These are phyloP conservation scores for Spatulosminthurus flaviceps DNA, from an alignment of 2,888 invertebrate genomes.

Conservation along the genomic window DNA sequence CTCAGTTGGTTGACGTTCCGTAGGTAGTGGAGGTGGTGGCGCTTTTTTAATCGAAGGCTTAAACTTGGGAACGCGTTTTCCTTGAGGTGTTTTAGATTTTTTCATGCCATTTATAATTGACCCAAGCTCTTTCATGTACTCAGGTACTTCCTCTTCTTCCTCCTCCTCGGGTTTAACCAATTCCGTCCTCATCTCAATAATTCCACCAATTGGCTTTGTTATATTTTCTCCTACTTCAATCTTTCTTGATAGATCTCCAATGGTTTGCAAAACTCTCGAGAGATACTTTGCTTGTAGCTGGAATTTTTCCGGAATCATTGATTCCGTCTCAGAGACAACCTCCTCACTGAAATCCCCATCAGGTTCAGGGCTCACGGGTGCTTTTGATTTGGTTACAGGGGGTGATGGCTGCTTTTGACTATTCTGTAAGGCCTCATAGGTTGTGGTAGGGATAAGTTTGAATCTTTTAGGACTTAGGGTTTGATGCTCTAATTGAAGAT, in stretches of 20 bases:
- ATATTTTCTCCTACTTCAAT: slow-evolving; percentile 30
- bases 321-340: not conserved
- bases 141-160: slow-evolving; percentile 35
- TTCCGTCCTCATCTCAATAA: slow-evolving; percentile 28
- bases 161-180: not conserved
- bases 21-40: not conserved
- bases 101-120: slow-evolving; percentile 37
- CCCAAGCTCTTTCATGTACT: slow-evolving; percentile 34
- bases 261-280: slow-evolving; percentile 36
- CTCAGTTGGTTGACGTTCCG: not conserved
- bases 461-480: not conserved
- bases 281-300: slow-evolving; percentile 43
- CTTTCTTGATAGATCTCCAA: slow-evolving; percentile 32
- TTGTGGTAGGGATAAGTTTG: slow-evolving; percentile 16
- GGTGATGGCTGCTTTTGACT: not conserved
- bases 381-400: not conserved
- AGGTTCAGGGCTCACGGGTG: not conserved
- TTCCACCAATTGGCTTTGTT: slow-evolving; percentile 39
- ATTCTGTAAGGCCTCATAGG: not conserved
- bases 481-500: slow-evolving; percentile 33
- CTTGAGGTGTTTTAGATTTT: not conserved
- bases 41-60: slow-evolving; percentile 2
- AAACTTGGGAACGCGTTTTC: not conserved
- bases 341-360: not conserved
- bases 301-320: slow-evolving; percentile 31